These are phyloP conservation scores for Microchrysa polita DNA, from an alignment of 2,888 invertebrate species.

Conservation along the genomic window DNA sequence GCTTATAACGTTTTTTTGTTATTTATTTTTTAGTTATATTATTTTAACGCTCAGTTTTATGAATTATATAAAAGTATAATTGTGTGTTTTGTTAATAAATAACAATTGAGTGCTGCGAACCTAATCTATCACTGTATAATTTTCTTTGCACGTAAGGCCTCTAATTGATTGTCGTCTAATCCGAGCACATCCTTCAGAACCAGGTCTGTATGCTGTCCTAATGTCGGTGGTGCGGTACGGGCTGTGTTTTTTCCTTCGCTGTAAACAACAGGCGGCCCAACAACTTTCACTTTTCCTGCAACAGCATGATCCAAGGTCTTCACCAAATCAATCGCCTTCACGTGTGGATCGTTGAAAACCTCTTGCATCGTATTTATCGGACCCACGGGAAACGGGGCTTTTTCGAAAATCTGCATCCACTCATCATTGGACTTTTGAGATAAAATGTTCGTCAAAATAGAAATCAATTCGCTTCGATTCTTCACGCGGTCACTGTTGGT, in stretches of 20 bases:
- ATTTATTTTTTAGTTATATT: too few relatives aligned
- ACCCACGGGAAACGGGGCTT: constrained; percentile 85
- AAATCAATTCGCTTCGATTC: constrained; percentile 76
- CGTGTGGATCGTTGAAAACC: constrained; percentile 89
- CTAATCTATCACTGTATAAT: constrained; percentile 60
- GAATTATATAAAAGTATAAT: too few relatives aligned
- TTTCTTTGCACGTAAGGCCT: constrained; percentile 57
- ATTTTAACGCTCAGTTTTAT: too few relatives aligned
- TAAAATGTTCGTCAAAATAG: constrained; percentile 70
- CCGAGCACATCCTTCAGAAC: constrained; percentile 75
- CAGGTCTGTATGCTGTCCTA: constrained; percentile 89
- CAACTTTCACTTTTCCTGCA: constrained; percentile 77
- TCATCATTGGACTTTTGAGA: constrained; percentile 74
- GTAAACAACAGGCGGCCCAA: constrained; percentile 88
- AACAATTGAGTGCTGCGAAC: too few relatives aligned
- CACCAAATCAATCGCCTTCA: constrained; percentile 76
- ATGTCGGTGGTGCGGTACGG: constrained; percentile 79
- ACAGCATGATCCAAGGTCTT: constrained; percentile 75
- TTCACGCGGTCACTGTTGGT: constrained; percentile 80
- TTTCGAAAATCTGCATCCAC: constrained; percentile 79
- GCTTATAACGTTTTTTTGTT: too few relatives aligned
- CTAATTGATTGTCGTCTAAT: constrained; percentile 70
- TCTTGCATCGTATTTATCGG: constrained; percentile 87
- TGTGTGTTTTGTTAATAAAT: too few relatives aligned
- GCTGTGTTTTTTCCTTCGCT: constrained; percentile 77